A percentile compares a stretch with the other conserved stretches of the same genome.
phyloP scores from a whole-genome alignment of 2,113 vertebrate species.

The Caranx ignobilis region DNA sequence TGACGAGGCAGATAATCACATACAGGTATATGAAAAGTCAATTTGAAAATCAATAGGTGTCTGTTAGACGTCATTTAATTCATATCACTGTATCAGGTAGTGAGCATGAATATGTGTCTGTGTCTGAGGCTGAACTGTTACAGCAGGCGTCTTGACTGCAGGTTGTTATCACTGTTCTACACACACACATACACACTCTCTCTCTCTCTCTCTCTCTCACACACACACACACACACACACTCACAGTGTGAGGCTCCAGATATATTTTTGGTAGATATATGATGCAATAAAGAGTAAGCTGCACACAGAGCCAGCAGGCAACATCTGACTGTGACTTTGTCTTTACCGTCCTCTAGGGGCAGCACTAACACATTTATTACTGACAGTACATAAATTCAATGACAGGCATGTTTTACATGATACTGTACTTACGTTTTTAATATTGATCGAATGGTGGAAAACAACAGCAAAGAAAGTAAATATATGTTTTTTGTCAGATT shows the following conservation, averaged over 20 bases:
- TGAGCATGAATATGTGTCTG: not conserved
- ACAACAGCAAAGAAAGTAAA: not conserved
- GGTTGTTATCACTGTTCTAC: not conserved
- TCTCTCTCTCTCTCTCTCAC: no score
- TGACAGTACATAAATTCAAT: slow-evolving; percentile 18
- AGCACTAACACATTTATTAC: slow-evolving; percentile 12
- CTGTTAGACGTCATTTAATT: not conserved
- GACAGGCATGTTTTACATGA: slow-evolving; percentile 12
- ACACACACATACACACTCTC: not conserved
- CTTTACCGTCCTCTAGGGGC: slow-evolving; percentile 13
- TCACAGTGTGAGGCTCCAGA: not conserved
- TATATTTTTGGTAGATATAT: slow-evolving; percentile 23
- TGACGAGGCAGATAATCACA: not conserved
- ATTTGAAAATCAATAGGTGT: not conserved
- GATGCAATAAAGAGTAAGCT: slow-evolving; percentile 33
- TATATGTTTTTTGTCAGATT: no score
- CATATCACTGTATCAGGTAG: not conserved
- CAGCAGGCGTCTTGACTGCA: slow-evolving; percentile 1
- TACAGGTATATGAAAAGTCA: no score
- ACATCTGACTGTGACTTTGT: slow-evolving; percentile 13
- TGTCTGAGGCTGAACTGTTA: not conserved
- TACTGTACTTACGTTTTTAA: not conserved
- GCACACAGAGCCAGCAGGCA: not conserved
- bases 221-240: not conserved
- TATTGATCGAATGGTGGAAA: slow-evolving; percentile 15